phyloP scores from a whole-genome alignment of 1,140 invertebrate species.

The Drosophila jambulina region DNA sequence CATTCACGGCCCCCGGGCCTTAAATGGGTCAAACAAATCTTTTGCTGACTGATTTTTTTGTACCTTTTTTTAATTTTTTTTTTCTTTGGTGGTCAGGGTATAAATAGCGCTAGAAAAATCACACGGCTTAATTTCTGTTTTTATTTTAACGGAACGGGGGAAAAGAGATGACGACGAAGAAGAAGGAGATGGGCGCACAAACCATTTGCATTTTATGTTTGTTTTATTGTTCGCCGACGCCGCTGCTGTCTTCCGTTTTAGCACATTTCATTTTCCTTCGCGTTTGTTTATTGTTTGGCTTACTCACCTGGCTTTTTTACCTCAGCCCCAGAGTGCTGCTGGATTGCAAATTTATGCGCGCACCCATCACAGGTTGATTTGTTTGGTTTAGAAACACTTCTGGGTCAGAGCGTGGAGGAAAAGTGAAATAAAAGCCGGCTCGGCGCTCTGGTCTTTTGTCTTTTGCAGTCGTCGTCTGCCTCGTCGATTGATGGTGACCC shows the following conservation, averaged over 20 bases:
- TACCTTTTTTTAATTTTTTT: conserved; percentile 21
- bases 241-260: conserved; percentile 30
- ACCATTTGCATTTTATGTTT: conserved; percentile 79
- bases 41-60: conserved; percentile 32
- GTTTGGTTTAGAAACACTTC: conserved; percentile 62
- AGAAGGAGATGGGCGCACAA: conserved; percentile 6
- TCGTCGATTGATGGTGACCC: conserved; percentile 23
- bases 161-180: conserved; percentile 5
- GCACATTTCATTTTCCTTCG: conserved; percentile 60
- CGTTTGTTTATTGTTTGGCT: conserved; percentile 37
- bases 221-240: conserved; percentile 73
- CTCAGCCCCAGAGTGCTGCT: conserved; percentile 1
- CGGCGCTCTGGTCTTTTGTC: conserved; percentile 34
- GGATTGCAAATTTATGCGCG: conserved; percentile 62
- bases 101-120: conserved; percentile 66
- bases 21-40: conserved; percentile 83
- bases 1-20: conserved; percentile 36
- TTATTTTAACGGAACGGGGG: conserved; percentile 65
- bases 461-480: neutral
- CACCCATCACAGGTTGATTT: conserved; percentile 60
- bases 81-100: conserved; percentile 37
- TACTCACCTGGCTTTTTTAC: conserved; percentile 7
- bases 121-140: conserved; percentile 79
- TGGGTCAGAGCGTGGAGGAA: conserved; percentile 63
- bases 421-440: conserved; percentile 53